These are phyloP conservation scores for Lycocerus yunnanus DNA, from an alignment of 2,888 invertebrate genomes.

Conservation along the genomic window DNA sequence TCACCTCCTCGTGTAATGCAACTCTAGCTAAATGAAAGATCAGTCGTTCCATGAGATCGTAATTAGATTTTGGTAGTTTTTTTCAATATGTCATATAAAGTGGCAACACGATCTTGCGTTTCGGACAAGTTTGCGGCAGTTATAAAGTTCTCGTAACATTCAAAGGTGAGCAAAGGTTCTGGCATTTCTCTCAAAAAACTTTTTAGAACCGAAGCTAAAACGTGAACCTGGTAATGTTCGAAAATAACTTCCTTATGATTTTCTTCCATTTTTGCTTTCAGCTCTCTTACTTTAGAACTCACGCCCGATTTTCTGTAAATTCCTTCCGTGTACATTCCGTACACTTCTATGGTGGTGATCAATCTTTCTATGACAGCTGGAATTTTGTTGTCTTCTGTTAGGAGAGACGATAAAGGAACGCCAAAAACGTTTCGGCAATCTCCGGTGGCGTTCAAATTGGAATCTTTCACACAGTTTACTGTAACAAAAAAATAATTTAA, in stretches of 20 bases:
- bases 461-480: slow-evolving; percentile 61
- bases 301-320: slow-evolving; percentile 91
- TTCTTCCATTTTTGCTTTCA: slow-evolving; percentile 77
- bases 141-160: slow-evolving; percentile 93
- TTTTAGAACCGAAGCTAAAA: slow-evolving; percentile 87
- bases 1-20: slow-evolving; percentile 82
- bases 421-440: slow-evolving; percentile 77
- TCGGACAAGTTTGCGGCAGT: slow-evolving; percentile 85
- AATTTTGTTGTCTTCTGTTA: slow-evolving; percentile 77
- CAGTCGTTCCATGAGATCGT: slow-evolving; percentile 87
- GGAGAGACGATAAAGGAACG: slow-evolving; percentile 74
- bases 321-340: slow-evolving; percentile 90
- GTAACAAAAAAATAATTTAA: background rate
- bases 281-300: slow-evolving; percentile 79
- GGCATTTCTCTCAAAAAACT: slow-evolving; percentile 90
- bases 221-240: slow-evolving; percentile 85
- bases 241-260: slow-evolving; percentile 73
- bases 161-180: slow-evolving; percentile 90
- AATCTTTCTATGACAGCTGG: slow-evolving; percentile 88
- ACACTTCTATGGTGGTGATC: slow-evolving; percentile 88
- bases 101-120: slow-evolving; percentile 79
- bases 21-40: slow-evolving; percentile 92
- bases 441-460: slow-evolving; percentile 45
- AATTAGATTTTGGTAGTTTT: slow-evolving; percentile 88
- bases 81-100: slow-evolving; percentile 83